Conservation (phyloP, 2,888 invertebrate species). For the Lycocerus yunnanus region DNA sequence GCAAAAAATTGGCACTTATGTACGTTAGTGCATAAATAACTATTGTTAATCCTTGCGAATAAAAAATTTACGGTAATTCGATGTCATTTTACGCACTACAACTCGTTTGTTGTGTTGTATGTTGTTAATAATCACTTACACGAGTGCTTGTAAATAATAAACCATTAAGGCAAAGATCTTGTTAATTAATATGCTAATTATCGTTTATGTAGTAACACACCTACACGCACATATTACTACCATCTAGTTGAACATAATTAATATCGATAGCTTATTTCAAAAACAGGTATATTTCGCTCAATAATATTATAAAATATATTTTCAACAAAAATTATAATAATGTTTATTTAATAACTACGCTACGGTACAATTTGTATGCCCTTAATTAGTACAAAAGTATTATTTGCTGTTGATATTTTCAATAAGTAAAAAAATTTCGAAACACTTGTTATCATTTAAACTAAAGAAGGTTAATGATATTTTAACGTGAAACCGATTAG, state of each 20-base stretch:
- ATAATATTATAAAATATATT: too few species aligned
- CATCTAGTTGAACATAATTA: not conserved
- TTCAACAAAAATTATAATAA: not conserved
- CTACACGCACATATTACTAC: not conserved
- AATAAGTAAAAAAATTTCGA: not conserved
- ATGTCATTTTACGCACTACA: not conserved
- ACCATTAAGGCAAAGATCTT: not conserved
- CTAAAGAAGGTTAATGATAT: not conserved
- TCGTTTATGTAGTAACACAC: not conserved
- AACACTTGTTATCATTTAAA: not conserved
- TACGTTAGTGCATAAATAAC: too few species aligned
- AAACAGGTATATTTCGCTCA: not conserved
- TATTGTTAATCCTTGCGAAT: not conserved
- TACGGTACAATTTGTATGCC: too few species aligned
- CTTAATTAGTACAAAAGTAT: too few species aligned
- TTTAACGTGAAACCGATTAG: not conserved
- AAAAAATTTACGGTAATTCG: not conserved
- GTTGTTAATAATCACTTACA: not conserved
- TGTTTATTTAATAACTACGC: not conserved
- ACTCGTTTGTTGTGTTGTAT: not conserved
- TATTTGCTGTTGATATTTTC: not conserved
- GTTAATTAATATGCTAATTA: constrained; percentile 3
- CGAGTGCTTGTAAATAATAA: not conserved
- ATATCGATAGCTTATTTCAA: not conserved
- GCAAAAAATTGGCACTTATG: too few species aligned